Evolutionary conservation across 2,113 vertebrate species (phyloP), one percentile per base, ranked within the genome.

Genomic region (Petroica traversi): DNA sequence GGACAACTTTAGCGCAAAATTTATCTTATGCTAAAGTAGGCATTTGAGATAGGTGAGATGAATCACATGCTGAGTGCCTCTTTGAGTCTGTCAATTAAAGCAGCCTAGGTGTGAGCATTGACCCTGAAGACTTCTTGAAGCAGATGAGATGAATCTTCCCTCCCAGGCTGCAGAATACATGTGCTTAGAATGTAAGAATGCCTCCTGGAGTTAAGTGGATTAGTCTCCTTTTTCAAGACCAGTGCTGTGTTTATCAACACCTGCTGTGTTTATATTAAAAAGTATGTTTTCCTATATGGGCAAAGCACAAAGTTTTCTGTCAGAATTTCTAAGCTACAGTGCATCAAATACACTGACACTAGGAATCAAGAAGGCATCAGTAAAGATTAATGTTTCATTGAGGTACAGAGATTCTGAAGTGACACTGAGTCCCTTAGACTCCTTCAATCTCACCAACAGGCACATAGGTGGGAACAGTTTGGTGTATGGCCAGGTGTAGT

Each of bases 1-100:
- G 71, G 28, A 12, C 54, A 68, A 40, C n/a, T 85, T 89, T 52
- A 75, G 66, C 75, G 62, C 25, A 62, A 66, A 88, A 95, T 94
- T 90, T 79, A 48, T 97, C 71, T 94, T 93, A 88, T 79, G 62
- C 54, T 93, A 76, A 95, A 93, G 54, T 34, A 85, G 88, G 31
- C 78, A 76, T 49, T 79, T 41, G 54, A 72, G 82, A 52, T 73
- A 88, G 88, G 66, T 85, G 88, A 96, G 74, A 95, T 93, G 78
- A 89, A 97, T 94, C 85, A 89, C 93, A 79, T 72, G 36, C 69
- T 81, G 16, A 79, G 12, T 64, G 40, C 58, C 66, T 89, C 54
- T 96, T 67, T 75, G 76, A 63, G 69, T 61, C 74, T 93, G 78
- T 52, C 93, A 89, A 1, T 82, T 95, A 96, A 64, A 79, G 25